Conservation (phyloP, 2,888 invertebrate species). For the Mayetiola destructor region DNA sequence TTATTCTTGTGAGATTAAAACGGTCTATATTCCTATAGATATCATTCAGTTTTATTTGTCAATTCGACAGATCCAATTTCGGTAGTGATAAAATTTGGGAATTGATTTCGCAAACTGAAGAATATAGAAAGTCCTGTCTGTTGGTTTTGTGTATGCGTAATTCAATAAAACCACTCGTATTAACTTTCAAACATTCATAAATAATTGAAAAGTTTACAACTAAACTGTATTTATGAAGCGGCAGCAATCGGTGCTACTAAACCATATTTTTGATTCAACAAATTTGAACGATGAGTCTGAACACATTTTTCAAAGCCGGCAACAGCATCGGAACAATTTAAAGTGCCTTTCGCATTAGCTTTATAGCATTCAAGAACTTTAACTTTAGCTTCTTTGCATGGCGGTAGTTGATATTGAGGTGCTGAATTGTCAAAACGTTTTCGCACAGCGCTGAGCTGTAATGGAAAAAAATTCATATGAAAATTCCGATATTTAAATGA, state of each 20-base stretch:
- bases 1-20: no score
- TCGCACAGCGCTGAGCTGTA: constrained; percentile 28
- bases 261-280: constrained; percentile 25
- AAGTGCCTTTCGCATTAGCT: constrained; percentile 41
- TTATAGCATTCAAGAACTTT: constrained; percentile 46
- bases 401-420: constrained; percentile 33
- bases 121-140: no score
- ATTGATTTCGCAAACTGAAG: no score
- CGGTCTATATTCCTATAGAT: no score
- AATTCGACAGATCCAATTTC: no score
- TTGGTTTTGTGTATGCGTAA: no score
- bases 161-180: no score
- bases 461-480: constrained; percentile 16
- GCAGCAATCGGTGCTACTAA: not conserved
- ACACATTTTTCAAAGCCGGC: constrained; percentile 47
- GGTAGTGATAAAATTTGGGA: no score
- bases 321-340: constrained; percentile 45
- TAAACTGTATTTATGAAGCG: constrained; percentile 7
- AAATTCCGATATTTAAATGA: not conserved
- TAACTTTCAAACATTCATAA: no score
- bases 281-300: constrained; percentile 39
- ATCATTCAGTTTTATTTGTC: no score
- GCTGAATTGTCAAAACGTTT: constrained; percentile 32
- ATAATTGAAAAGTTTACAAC: no score
- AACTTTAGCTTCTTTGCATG: constrained; percentile 41